These are phyloP conservation scores for Paracyclopina nana DNA, from an alignment of 1,140 invertebrate species.

Conservation along the genomic window DNA sequence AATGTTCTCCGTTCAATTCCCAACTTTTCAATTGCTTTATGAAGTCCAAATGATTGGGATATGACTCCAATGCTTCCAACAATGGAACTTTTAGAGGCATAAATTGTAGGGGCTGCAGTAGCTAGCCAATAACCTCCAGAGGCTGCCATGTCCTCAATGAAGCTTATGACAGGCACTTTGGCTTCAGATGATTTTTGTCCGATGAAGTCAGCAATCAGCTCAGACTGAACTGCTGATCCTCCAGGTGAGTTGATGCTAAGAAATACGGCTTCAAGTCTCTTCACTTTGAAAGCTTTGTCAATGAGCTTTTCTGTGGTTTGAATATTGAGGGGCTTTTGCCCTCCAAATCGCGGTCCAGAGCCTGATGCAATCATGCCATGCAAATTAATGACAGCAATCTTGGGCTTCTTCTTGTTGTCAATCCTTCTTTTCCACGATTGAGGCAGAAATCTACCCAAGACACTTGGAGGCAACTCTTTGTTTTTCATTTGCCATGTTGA, in stretches of 20 bases:
- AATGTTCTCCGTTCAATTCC: constrained; percentile 1
- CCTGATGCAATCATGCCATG: no score
- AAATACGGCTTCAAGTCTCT: neutral
- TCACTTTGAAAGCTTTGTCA: neutral
- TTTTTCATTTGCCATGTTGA: no score
- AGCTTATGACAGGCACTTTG: neutral
- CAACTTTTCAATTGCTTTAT: constrained; percentile 7
- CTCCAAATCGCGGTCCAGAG: neutral
- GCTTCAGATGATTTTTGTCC: neutral
- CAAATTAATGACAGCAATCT: neutral
- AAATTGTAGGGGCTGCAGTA: neutral
- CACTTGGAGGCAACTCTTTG: no score
- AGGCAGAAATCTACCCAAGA: no score
- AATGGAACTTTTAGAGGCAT: neutral
- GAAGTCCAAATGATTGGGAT: neutral
- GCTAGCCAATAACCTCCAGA: constrained; percentile 14
- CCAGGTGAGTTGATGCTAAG: constrained; percentile 2
- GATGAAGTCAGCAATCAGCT: neutral
- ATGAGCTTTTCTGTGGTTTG: neutral
- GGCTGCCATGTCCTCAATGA: constrained; percentile 1
- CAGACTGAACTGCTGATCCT: neutral
- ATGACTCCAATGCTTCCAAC: constrained; percentile 14
- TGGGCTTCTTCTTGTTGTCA: neutral
- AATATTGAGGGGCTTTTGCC: neutral
- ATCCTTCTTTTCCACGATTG: no score